These are phyloP conservation scores for Anisognathus igniventris DNA, from an alignment of 2,797 vertebrate genomes.

Conservation along the genomic window DNA sequence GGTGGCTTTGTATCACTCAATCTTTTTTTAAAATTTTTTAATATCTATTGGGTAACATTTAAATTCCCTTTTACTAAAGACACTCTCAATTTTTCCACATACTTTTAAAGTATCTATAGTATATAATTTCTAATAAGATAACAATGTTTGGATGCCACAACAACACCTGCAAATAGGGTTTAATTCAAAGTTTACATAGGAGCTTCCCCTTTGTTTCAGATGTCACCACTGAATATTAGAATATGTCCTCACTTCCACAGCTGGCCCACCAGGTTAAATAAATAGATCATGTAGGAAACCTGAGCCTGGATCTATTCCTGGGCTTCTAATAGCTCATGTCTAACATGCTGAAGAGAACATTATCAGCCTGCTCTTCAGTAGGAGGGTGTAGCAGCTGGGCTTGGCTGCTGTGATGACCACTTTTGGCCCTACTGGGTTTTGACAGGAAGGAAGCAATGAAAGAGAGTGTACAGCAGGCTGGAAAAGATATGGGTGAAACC, in stretches of 20 bases:
- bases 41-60: background rate
- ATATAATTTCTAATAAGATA: background rate
- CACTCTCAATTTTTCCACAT: background rate
- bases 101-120: background rate
- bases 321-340: background rate
- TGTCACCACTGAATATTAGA: background rate
- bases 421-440: constrained; percentile 28
- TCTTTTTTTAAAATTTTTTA: too few species aligned
- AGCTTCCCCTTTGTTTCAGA: constrained; percentile 15
- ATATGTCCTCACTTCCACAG: background rate
- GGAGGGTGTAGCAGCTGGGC: constrained; percentile 45
- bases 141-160: background rate
- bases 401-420: background rate
- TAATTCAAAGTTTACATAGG: constrained; percentile 4
- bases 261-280: constrained; percentile 27
- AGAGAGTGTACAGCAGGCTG: background rate
- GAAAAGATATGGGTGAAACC: constrained; percentile 24
- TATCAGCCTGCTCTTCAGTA: background rate
- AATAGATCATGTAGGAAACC: background rate
- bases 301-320: constrained; percentile 15
- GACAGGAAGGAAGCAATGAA: constrained; percentile 59
- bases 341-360: background rate
- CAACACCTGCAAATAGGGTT: background rate
- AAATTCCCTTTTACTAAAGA: background rate
- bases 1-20: background rate